Evolutionary conservation across 2,113 vertebrate genomes (phyloP).

Genomic region (Riparia riparia): DNA sequence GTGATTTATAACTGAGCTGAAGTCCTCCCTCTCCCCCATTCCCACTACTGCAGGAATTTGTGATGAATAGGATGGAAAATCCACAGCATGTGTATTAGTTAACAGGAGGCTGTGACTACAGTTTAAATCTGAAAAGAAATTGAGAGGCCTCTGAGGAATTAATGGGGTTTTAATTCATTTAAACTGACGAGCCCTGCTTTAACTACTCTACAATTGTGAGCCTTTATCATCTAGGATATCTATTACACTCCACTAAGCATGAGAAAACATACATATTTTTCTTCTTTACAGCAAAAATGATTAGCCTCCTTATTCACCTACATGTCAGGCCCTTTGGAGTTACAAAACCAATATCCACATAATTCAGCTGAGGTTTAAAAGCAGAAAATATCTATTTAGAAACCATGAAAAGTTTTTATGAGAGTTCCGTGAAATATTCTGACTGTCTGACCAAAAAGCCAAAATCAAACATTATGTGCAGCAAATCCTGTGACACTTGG

Average conservation of each 20-base stretch:
- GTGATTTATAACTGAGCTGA: slow-evolving; percentile 27
- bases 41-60: slow-evolving; percentile 53
- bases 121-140: slow-evolving; percentile 56
- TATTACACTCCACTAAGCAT: background rate
- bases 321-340: background rate
- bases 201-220: background rate
- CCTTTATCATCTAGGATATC: slow-evolving; percentile 37
- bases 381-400: background rate
- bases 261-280: slow-evolving; percentile 36
- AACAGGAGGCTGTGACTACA: slow-evolving; percentile 52
- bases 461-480: background rate
- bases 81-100: slow-evolving; percentile 46
- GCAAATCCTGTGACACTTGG: background rate
- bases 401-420: background rate
- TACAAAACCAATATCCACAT: background rate
- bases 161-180: slow-evolving; percentile 53
- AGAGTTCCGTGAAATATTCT: background rate
- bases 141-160: slow-evolving; percentile 40
- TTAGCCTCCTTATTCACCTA: slow-evolving; percentile 8
- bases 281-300: slow-evolving; percentile 16
- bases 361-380: slow-evolving; percentile 21
- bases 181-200: slow-evolving; percentile 39
- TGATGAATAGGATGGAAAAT: slow-evolving; percentile 64
- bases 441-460: background rate
- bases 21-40: background rate